Base-by-base conservation (phyloP, 2,113 vertebrate genomes). In the Cebidichthys violaceus region DNA sequence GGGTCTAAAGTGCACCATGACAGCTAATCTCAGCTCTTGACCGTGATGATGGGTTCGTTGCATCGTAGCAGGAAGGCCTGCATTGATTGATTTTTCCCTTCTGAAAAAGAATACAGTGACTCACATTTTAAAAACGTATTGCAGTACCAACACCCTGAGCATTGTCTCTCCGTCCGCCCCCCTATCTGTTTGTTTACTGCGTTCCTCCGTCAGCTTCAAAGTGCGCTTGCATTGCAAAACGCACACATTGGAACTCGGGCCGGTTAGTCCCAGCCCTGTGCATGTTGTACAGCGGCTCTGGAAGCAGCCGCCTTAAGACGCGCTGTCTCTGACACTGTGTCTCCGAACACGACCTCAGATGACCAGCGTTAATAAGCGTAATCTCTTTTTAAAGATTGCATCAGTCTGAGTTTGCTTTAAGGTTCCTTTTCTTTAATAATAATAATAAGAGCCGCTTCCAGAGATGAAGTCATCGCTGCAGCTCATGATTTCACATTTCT, bases 401-500 rank as follows among this genome's bases (percentile, higher is more conserved):
- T n/a, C n/a, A n/a, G n/a, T 69, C 55, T n/a, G 0, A 1, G 39
- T 73, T 37, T 50, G 31, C 31, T 60, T 1, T 43, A 55, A 50
- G 9, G 15, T 47, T 6, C 9, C 52, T 39, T 22, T n/a, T 14
- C 5, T 18, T 18, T 18, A 41, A 41, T n/a, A n/a, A n/a, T n/a
- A 20, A 61, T 37, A 50, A 65, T n/a, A 50, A 57, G 11, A 67
- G 13, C 74, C 27, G 22, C 20, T 24, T 73, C 67, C 68, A 77
- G 41, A 52, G n/a, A 74, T 78, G 57, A 78, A 59, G 75, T 86
- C 75, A 79, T 31, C 0, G 4, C 54, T 52, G n/a, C 0, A 27
- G 45, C 37, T 59, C 29, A 14, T 29, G 3, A 35, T n/a, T 50
- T 60, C 71, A 29, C 41, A 35, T 81, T 29, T 65, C 35, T 66